Evolutionary conservation across 2,113 vertebrate genomes (phyloP).

Genomic region (Taxidea taxus): DNA sequence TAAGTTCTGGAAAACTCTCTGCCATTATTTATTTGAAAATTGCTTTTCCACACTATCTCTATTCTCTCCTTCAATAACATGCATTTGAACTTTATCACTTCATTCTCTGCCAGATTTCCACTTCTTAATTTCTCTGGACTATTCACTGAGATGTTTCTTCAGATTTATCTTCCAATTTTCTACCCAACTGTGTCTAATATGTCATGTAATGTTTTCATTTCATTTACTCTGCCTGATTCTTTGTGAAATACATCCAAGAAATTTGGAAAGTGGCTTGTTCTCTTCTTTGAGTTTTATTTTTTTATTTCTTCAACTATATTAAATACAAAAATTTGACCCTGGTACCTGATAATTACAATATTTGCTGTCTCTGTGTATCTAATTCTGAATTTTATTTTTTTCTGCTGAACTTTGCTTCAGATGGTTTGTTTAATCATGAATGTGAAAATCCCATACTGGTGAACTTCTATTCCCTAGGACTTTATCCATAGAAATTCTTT

Average conservation of each 20-base stretch:
- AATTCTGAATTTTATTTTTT: neutral
- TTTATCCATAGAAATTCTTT: neutral
- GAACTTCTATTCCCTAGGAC: neutral
- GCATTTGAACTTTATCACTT: neutral
- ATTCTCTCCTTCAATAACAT: neutral
- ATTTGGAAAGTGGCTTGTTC: neutral
- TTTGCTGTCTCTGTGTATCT: neutral
- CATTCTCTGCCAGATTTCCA: neutral
- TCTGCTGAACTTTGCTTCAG: neutral
- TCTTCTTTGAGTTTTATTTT: neutral
- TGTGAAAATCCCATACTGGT: neutral
- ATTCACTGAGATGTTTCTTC: neutral
- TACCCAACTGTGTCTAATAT: neutral
- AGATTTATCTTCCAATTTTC: slow-evolving; percentile 23
- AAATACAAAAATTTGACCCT: neutral
- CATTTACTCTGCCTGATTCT: neutral
- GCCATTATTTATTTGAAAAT: neutral
- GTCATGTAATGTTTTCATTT: neutral
- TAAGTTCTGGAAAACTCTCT: neutral
- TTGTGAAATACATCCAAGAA: neutral
- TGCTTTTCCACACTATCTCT: neutral
- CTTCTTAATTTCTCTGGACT: neutral
- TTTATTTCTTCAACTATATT: slow-evolving; percentile 1
- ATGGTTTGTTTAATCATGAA: neutral
- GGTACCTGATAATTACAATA: neutral